Percentiles rank a stretch among this genome's conserved stretches.
Conservation (phyloP, 2,888 invertebrate genomes). For the Carpatolechia fugitivella region DNA sequence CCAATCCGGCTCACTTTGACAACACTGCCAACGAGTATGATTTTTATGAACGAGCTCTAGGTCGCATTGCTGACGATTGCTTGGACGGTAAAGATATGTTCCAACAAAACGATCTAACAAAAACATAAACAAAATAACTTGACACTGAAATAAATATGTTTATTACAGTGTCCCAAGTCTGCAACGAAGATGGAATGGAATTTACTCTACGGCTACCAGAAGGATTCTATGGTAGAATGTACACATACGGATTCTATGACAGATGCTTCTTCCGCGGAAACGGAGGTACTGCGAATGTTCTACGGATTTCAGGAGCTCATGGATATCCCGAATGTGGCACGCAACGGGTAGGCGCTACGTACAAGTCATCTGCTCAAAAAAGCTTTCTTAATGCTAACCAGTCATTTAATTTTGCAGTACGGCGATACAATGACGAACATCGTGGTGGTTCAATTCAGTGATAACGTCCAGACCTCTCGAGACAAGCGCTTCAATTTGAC, state of each 20-base stretch:
- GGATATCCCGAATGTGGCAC: constrained; percentile 97
- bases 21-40: constrained; percentile 88
- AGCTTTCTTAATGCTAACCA: too few relatives aligned
- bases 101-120: neutral
- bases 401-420: constrained; percentile 75
- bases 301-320: constrained; percentile 92
- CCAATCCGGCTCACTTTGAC: constrained; percentile 92
- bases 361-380: neutral
- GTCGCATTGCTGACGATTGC: constrained; percentile 87
- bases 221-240: constrained; percentile 93
- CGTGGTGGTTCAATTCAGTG: constrained; percentile 95
- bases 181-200: constrained; percentile 96
- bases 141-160: neutral
- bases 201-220: constrained; percentile 93
- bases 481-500: constrained; percentile 95
- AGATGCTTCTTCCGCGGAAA: constrained; percentile 94
- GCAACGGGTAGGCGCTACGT: constrained; percentile 81
- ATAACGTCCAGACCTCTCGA: constrained; percentile 93
- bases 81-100: constrained; percentile 84
- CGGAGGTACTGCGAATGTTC: constrained; percentile 89
- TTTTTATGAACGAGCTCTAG: constrained; percentile 89
- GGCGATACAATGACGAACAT: constrained; percentile 97
- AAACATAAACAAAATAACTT: neutral
- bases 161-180: constrained; percentile 89
- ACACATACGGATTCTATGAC: constrained; percentile 95